A percentile compares a stretch with the other conserved stretches of the same genome.
These are phyloP conservation scores for Sardinella longiceps DNA, from an alignment of 2,797 vertebrate genomes.

Conservation along the genomic window DNA sequence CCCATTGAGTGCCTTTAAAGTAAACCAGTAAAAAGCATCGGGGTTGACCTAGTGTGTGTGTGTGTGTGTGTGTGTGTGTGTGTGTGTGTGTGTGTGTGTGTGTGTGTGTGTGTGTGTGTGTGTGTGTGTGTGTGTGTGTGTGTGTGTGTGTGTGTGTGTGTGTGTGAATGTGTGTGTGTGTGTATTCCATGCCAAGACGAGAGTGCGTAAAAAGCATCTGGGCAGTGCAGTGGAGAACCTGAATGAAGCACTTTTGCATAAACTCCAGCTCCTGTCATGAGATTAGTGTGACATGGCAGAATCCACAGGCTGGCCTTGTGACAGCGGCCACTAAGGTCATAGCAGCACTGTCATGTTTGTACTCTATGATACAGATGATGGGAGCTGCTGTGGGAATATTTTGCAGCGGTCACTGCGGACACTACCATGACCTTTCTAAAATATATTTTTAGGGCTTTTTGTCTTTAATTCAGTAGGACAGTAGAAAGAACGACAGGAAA, in stretches of 20 bases:
- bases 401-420: too few species aligned
- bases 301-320: too few species aligned
- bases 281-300: background rate
- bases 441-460: too few species aligned
- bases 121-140: background rate
- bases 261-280: background rate
- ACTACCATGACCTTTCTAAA: too few species aligned
- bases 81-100: slow-evolving; percentile 61
- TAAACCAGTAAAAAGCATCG: background rate
- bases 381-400: too few species aligned
- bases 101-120: slow-evolving; percentile 54
- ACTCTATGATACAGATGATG: background rate
- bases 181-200: background rate
- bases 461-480: too few species aligned
- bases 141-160: background rate
- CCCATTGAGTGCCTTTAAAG: background rate
- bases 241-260: background rate
- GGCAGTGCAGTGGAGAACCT: too few species aligned
- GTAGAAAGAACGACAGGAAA: too few species aligned
- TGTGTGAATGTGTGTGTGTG: slow-evolving; percentile 61
- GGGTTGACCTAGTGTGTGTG: background rate
- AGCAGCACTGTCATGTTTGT: background rate
- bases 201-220: background rate
- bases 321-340: too few species aligned
- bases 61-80: slow-evolving; percentile 20